Evolutionary conservation across 2,888 invertebrate species (phyloP).

Genomic region (Ochropleura plecta): DNA sequence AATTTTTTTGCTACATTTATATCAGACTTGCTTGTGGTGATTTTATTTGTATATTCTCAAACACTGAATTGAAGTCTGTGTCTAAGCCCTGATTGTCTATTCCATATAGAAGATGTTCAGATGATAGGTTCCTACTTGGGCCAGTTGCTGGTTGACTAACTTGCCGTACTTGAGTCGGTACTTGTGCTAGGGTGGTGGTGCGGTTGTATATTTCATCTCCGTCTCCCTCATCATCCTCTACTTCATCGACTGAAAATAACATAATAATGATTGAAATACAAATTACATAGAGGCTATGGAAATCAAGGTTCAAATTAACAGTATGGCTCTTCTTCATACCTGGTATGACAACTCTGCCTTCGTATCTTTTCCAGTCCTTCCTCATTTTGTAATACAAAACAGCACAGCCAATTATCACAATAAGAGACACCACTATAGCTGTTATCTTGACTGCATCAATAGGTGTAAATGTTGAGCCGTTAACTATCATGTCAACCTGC

Average conservation of each 20-base stretch:
- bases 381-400: constrained; percentile 84
- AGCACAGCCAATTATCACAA: constrained; percentile 84
- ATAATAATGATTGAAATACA: not conserved
- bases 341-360: constrained; percentile 81
- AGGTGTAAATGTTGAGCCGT: constrained; percentile 82
- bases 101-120: constrained; percentile 88
- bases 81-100: constrained; percentile 91
- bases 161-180: constrained; percentile 40
- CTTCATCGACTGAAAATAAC: constrained; percentile 85
- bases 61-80: constrained; percentile 91
- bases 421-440: constrained; percentile 85
- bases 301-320: not conserved
- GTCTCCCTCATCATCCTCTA: constrained; percentile 85
- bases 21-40: constrained; percentile 84
- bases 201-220: constrained; percentile 88
- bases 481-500: constrained; percentile 91
- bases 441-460: constrained; percentile 86
- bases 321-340: constrained; percentile 70
- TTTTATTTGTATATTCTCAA: constrained; percentile 91
- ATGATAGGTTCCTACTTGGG: constrained; percentile 86
- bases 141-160: constrained; percentile 79
- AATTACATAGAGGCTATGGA: not conserved
- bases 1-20: constrained; percentile 61
- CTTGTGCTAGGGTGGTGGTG: constrained; percentile 81
- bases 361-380: constrained; percentile 86